Evolutionary conservation across 2,113 vertebrate species (phyloP), one percentile per base, ranked within the genome.

Genomic region (Chaetodon trifascialis): DNA sequence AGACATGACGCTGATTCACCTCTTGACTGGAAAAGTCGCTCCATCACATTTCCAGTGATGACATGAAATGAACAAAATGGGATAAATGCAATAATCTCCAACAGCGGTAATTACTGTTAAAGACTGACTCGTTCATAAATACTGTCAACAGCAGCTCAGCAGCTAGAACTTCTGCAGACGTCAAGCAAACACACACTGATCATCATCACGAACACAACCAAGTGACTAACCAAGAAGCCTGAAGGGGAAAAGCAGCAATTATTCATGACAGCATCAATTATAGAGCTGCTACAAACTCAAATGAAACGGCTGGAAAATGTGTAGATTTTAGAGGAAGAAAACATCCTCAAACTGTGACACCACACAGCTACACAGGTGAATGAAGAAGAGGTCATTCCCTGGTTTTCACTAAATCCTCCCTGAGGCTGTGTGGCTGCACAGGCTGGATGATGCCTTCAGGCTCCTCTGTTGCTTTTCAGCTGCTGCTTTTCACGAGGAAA

Each of bases 401-500:
- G 34, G 56, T 47, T 73, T 62, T 30, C 36, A 68, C 12, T n/a
- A 59, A n/a, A 19, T 54, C 65, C 58, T 79, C 52, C 51, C 74
- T n/a, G 66, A 69, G 63, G 52, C n/a, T 51, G 15, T 23, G 47
- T 47, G 47, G 34, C 49, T 63, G 4, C 30, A 63, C 21, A 38
- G 25, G 16, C 44, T 25, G 19, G 15, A 0, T 56, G 68, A 58
- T 65, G 65, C 65, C 40, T 70, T 36, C 65, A 69, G 46, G 44
- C 56, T 62, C 56, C 51, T 73, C 52, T 58, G 69, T 23, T 74
- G 21, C 47, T 55, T 76, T 82, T 68, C 11, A 47, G 64, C 15
- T 25, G n/a, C 63, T 23, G 74, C 12, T 67, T 72, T 79, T 71
- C 66, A 17, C 1, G 36, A 76, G 55, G 19, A 79, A 79, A n/a